These are phyloP conservation scores for Bos javanicus DNA, from an alignment of 2,113 vertebrate genomes.

Conservation along the genomic window DNA sequence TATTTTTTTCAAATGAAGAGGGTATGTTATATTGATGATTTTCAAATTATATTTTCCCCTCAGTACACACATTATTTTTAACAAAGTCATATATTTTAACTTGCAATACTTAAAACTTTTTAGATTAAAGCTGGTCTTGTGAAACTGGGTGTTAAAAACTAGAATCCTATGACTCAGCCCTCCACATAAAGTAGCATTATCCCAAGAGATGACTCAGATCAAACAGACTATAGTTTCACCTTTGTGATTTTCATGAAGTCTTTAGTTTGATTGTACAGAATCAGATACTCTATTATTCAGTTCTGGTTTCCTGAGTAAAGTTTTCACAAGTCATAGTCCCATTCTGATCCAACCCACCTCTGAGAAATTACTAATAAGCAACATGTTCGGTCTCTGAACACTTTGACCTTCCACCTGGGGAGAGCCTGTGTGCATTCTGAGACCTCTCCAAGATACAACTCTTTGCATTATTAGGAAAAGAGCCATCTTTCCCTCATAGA, in stretches of 20 bases:
- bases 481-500: not conserved
- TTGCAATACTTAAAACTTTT: not conserved
- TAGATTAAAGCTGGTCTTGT: not conserved
- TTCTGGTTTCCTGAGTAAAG: not conserved
- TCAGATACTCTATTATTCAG: not conserved
- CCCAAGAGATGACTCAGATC: too few relatives aligned
- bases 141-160: not conserved
- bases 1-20: not conserved
- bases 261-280: not conserved
- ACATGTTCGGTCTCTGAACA: accelerated
- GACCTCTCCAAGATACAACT: not conserved
- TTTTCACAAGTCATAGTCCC: not conserved
- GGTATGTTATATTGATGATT: not conserved
- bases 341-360: too few relatives aligned
- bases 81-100: not conserved
- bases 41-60: not conserved
- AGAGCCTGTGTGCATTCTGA: not conserved
- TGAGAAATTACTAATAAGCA: not conserved
- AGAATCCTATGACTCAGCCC: not conserved
- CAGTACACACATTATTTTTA: not conserved
- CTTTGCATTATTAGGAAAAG: not conserved
- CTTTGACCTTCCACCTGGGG: not conserved
- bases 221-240: not conserved
- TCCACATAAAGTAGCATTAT: not conserved
- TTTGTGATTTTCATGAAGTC: not conserved